Base-by-base conservation (phyloP, 2,888 invertebrate genomes). In the Epistrophella euchroma region DNA sequence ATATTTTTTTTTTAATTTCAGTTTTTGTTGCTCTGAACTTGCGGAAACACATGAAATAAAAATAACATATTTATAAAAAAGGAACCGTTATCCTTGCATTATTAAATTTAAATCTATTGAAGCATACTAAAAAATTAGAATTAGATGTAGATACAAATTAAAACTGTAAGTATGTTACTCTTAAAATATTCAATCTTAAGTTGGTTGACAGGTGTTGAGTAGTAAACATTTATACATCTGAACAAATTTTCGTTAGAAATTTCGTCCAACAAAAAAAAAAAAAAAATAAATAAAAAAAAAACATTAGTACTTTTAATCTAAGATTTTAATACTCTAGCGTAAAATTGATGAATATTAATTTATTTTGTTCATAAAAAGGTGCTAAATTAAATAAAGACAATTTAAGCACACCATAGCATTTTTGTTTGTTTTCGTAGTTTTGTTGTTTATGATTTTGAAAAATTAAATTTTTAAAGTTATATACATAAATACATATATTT, bases 51-150 rank as follows among this genome's bases (percentile, higher is more conserved):
- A 19, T 37, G 22, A 15, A 32, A 64, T 68, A 50, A 66, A 56
- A 76, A 55, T 17, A 68, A 56, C 3, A 66, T 15, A 35, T 19
- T 35, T 43, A 66, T 13, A 19, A 50, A 73, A 56, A 66, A 82
- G 86, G 86, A 86, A 86, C 86, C 87, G 83, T 71, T 87, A 87
- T 87, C 87, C 87, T 87, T 87, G 87, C 87, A 87, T 87, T 79
- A 72, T 75, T 79, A 83, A 74, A 52, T 75, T 83, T 60, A 83
- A 83, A 83, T 78, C 76, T 62, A 85, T 73, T 82, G 68, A 81
- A 77, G 55, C 68, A 62, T 81, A 86, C 62, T 68, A 73, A 81
- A 22, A 73, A 82, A 15, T 68, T 73, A 77, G 35, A 58, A 35
- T 17, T 70, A 82, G 35, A 71, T 71, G 58, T 82, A 82, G 77